Conservation (phyloP, 2,888 invertebrate genomes). For the Eumerus sabulonum region DNA sequence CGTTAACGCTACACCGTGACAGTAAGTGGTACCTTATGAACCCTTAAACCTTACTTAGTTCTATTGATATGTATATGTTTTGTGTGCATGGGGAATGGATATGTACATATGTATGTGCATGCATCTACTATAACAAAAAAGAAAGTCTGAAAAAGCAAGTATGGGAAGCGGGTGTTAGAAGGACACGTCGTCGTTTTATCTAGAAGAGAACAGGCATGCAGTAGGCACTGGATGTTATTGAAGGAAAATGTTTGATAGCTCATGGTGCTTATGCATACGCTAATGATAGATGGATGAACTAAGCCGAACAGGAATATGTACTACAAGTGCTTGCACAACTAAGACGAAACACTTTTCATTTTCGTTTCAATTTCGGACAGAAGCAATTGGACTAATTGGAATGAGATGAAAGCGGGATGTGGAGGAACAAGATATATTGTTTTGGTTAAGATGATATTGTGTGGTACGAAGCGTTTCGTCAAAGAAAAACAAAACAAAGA, state of each 20-base stretch:
- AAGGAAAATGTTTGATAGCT: too few relatives aligned
- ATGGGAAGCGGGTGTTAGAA: not conserved
- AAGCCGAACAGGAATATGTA: not conserved
- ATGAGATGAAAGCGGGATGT: constrained; percentile 1
- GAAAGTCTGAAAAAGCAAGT: constrained; percentile 12
- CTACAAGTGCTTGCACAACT: not conserved
- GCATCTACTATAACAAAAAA: constrained; percentile 26
- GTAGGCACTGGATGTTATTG: not conserved
- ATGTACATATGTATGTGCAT: constrained; percentile 16
- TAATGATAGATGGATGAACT: not conserved
- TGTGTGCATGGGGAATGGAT: not conserved
- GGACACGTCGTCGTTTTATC: not conserved
- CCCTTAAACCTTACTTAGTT: too few relatives aligned
- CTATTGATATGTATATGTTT: not conserved
- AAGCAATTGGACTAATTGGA: not conserved
- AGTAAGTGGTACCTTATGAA: too few relatives aligned
- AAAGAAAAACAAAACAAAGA: constrained; percentile 5
- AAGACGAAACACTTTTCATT: not conserved
- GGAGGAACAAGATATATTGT: not conserved
- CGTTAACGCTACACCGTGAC: too few relatives aligned
- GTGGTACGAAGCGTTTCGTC: constrained; percentile 12
- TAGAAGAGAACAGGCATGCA: not conserved
- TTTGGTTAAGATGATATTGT: too few relatives aligned
- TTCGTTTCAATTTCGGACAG: not conserved
- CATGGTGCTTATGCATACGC: not conserved